A percentile compares a stretch with the other conserved stretches of the same genome.
Conservation (phyloP, 1,140 invertebrate species). For the Drosophila kanapiae region DNA sequence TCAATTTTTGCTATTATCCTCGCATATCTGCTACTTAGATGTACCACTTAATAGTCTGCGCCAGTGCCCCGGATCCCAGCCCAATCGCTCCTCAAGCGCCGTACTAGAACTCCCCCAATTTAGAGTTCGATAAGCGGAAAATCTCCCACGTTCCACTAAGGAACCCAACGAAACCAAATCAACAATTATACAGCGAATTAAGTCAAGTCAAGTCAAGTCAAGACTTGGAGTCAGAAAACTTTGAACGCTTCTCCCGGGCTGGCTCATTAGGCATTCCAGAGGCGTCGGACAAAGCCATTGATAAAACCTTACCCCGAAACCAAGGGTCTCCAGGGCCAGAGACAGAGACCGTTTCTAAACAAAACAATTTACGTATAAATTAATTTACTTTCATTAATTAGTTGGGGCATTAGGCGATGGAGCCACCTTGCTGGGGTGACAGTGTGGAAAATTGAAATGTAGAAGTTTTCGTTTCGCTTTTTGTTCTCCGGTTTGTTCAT, state of each 20-base stretch:
- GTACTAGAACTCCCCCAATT: conserved; percentile 11
- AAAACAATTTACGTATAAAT: conserved; percentile 80
- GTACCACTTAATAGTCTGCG: conserved; percentile 12
- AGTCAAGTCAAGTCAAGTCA: conserved; percentile 24
- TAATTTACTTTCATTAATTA: conserved; percentile 80
- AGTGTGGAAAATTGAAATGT: conserved; percentile 67
- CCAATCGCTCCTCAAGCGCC: background rate
- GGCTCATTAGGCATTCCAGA: conserved; percentile 67
- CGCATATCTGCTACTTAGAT: background rate
- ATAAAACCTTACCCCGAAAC: conserved; percentile 49
- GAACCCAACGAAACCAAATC: conserved; percentile 57
- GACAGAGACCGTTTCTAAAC: conserved; percentile 52
- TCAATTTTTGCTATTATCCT: background rate
- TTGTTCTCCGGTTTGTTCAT: conserved; percentile 32
- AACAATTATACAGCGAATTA: conserved; percentile 74
- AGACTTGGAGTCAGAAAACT: conserved; percentile 26
- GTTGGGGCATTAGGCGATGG: conserved; percentile 61
- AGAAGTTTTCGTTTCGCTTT: conserved; percentile 63
- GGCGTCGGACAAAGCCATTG: conserved; percentile 63
- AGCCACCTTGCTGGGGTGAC: conserved; percentile 45
- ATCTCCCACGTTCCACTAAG: conserved; percentile 75
- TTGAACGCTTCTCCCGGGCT: conserved; percentile 14
- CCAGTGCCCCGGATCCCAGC: background rate
- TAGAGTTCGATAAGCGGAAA: conserved; percentile 40
- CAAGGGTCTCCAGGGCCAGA: conserved; percentile 23